Evolutionary conservation across 2,113 vertebrate species (phyloP).

Genomic region (Sisor rabdophorus): DNA sequence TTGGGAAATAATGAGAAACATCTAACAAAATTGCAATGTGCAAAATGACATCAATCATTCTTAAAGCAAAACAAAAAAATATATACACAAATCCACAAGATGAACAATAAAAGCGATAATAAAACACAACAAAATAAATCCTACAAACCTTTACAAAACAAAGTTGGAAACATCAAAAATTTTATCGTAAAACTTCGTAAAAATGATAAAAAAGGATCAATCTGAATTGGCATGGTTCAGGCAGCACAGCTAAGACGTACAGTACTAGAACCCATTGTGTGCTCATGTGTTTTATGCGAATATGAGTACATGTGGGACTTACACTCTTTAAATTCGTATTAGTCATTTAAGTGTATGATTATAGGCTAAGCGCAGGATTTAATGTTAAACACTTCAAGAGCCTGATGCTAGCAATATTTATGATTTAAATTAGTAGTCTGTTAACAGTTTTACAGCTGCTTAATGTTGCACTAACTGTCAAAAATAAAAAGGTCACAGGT

Average conservation of each 20-base stretch:
- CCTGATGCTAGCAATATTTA: neutral
- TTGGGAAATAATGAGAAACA: neutral
- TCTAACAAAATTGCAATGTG: no score
- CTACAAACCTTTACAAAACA: no score
- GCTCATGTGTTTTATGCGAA: slow-evolving; percentile 2
- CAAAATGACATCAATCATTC: no score
- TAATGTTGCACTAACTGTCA: neutral
- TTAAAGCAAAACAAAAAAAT: no score
- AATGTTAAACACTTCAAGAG: neutral
- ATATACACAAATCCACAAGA: no score
- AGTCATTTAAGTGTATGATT: slow-evolving; percentile 9
- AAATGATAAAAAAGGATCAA: no score
- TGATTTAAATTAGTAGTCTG: neutral
- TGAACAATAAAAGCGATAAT: no score
- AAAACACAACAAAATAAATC: no score
- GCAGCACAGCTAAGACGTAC: neutral
- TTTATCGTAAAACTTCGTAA: no score
- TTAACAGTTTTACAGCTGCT: neutral
- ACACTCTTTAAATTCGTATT: slow-evolving; percentile 43
- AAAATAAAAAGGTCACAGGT: neutral
- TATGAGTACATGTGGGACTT: slow-evolving; percentile 4
- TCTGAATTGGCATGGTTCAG: no score
- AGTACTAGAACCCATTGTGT: neutral
- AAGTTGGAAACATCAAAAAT: no score
- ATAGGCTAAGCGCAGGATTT: neutral